A percentile compares a stretch with the other conserved stretches of the same genome.
phyloP scores from a whole-genome alignment of 2,113 vertebrate species.

The Geothlypis trichas region DNA sequence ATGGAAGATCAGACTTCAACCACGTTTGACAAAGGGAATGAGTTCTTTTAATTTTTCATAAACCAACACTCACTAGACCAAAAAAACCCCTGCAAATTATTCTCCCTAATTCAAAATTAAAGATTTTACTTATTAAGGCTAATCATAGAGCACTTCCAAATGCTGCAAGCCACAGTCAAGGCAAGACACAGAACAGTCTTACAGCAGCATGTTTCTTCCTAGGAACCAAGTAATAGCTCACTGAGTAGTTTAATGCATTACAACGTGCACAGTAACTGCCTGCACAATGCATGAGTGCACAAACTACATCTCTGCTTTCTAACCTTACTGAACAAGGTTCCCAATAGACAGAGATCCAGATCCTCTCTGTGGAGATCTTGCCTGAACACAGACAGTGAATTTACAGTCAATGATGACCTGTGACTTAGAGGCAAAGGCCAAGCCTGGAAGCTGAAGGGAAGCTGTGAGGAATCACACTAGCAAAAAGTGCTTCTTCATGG shows the following conservation, averaged over 20 bases:
- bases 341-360: not conserved
- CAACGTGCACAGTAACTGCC: not conserved
- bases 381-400: fast-evolving
- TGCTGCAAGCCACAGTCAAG: not conserved
- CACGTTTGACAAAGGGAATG: not conserved
- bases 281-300: not conserved
- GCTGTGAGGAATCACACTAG: not conserved
- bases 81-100: not conserved
- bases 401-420: not conserved
- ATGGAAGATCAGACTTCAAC: not conserved
- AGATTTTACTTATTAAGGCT: not conserved
- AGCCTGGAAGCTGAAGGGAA: not conserved
- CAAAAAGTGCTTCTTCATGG: not conserved
- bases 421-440: not conserved
- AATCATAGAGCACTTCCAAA: not conserved
- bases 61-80: not conserved
- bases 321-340: slow-evolving; percentile 5
- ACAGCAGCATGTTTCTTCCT: not conserved
- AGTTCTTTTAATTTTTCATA: not conserved
- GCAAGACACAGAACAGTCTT: not conserved
- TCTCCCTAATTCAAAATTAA: not conserved
- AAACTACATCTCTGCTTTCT: not conserved
- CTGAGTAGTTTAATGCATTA: not conserved
- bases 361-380: not conserved
- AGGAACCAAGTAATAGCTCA: not conserved